phyloP scores from a whole-genome alignment of 23 tunicate species.

The Aplidium turbinatum region DNA sequence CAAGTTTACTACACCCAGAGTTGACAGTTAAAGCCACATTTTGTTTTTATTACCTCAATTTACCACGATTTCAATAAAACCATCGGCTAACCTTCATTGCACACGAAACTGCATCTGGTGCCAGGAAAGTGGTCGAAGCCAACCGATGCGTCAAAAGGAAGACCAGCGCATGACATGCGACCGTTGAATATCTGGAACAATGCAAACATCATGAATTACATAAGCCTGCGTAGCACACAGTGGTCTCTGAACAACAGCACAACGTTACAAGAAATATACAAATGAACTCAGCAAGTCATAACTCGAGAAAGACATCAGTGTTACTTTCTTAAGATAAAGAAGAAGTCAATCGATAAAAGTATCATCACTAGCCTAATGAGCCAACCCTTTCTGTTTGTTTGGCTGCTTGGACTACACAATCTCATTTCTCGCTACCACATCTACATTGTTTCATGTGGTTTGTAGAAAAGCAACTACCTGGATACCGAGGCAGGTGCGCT shows the following conservation, averaged over 20 bases:
- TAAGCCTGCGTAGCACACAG: not conserved
- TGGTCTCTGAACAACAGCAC: not conserved
- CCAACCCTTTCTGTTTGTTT: too few relatives aligned
- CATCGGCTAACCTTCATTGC: conserved; percentile 61
- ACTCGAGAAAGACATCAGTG: too few relatives aligned
- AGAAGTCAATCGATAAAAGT: too few relatives aligned
- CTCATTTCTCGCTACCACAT: too few relatives aligned
- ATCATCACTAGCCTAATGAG: too few relatives aligned
- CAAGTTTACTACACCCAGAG: too few relatives aligned
- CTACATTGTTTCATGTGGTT: not conserved
- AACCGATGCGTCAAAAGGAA: not conserved
- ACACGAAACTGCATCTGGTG: conserved; percentile 33
- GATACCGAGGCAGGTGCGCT: conserved; percentile 21
- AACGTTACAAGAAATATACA: not conserved
- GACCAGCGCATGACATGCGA: conserved; percentile 14
- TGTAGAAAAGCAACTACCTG: conserved; percentile 13
- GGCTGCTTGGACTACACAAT: too few relatives aligned
- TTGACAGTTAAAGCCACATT: not conserved
- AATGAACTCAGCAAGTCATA: too few relatives aligned
- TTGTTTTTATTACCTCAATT: too few relatives aligned
- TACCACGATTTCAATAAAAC: too few relatives aligned
- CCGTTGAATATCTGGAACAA: conserved; percentile 31
- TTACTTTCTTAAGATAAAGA: too few relatives aligned
- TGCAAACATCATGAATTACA: not conserved
- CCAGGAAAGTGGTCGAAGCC: conserved; percentile 48